Conservation (phyloP, 1,140 invertebrate species). For the Zophobas morio region DNA sequence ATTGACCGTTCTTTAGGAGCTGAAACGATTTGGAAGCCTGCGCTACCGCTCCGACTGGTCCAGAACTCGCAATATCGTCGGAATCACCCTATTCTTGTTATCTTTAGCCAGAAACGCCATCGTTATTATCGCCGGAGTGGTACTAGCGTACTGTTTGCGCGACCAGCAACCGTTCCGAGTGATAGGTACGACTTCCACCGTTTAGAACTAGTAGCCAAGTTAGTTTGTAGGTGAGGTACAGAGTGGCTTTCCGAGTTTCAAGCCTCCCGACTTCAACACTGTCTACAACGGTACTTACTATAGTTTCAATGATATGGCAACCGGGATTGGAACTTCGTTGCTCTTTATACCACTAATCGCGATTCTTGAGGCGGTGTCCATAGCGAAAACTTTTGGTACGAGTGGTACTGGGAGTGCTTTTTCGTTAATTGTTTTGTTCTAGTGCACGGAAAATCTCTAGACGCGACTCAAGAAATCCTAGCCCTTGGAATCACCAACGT, state of each 20-base stretch:
- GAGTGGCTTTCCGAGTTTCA: slow-evolving; percentile 75
- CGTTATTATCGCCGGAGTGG: slow-evolving; percentile 80
- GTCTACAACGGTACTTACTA: slow-evolving; percentile 71
- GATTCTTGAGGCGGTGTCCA: slow-evolving; percentile 88
- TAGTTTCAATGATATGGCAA: slow-evolving; percentile 76
- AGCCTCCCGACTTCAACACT: slow-evolving; percentile 70
- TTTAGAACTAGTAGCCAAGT: slow-evolving; percentile 68
- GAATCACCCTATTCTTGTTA: slow-evolving; percentile 79
- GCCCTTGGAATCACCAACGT: slow-evolving; percentile 82
- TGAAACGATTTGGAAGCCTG: slow-evolving; percentile 56
- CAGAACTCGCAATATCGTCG: slow-evolving; percentile 67
- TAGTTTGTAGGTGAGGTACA: slow-evolving; percentile 74
- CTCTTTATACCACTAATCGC: slow-evolving; percentile 84
- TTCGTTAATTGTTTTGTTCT: slow-evolving; percentile 27
- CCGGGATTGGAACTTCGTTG: slow-evolving; percentile 78
- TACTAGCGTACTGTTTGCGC: slow-evolving; percentile 71
- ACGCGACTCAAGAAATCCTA: slow-evolving; percentile 83
- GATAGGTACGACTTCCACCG: slow-evolving; percentile 70
- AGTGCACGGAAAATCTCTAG: slow-evolving; percentile 74
- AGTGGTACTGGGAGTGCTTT: neutral
- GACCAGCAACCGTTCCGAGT: slow-evolving; percentile 76
- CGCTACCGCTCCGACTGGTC: slow-evolving; percentile 75
- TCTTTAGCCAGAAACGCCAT: slow-evolving; percentile 85
- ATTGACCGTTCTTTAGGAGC: slow-evolving; percentile 65
- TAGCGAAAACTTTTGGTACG: slow-evolving; percentile 89